Evolutionary conservation across 2,888 invertebrate genomes (phyloP).

Genomic region (Lasioglossum malachurum): DNA sequence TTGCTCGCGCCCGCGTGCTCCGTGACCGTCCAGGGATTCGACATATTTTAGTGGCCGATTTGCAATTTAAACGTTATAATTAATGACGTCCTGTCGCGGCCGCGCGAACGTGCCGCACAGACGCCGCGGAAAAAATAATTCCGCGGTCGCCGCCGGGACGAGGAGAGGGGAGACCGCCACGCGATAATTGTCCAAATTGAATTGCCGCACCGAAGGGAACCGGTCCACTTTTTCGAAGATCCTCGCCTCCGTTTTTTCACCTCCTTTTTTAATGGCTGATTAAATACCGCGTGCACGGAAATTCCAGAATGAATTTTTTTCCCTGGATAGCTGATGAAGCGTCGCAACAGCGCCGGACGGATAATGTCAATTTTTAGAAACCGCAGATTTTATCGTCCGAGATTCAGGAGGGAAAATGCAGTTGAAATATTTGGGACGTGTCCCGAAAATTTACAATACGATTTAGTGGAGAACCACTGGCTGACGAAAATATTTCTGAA

Average conservation of each 20-base stretch:
- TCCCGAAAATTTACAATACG: background rate
- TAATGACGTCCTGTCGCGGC: constrained; percentile 68
- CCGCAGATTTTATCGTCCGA: background rate
- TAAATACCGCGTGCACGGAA: constrained; percentile 1
- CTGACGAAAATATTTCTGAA: background rate
- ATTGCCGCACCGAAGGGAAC: constrained; percentile 3
- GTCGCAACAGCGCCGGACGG: background rate
- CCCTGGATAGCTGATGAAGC: background rate
- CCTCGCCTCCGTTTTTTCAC: background rate
- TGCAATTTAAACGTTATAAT: constrained; percentile 79
- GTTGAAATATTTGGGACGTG: background rate
- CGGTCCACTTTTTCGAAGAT: background rate
- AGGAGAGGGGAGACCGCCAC: background rate
- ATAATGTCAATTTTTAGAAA: background rate
- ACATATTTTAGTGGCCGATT: constrained; percentile 76
- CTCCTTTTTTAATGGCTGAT: background rate
- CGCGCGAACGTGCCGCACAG: constrained; percentile 28
- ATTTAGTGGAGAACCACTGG: background rate
- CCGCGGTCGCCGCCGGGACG: background rate
- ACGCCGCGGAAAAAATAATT: constrained; percentile 30
- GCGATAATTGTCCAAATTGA: constrained; percentile 10
- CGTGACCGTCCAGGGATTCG: constrained; percentile 68
- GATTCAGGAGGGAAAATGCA: background rate
- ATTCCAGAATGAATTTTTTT: background rate
- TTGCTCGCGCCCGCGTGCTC: constrained; percentile 20